These are phyloP conservation scores for Clavelina lepadiformis DNA, from an alignment of 23 tunicate species.

Conservation along the genomic window DNA sequence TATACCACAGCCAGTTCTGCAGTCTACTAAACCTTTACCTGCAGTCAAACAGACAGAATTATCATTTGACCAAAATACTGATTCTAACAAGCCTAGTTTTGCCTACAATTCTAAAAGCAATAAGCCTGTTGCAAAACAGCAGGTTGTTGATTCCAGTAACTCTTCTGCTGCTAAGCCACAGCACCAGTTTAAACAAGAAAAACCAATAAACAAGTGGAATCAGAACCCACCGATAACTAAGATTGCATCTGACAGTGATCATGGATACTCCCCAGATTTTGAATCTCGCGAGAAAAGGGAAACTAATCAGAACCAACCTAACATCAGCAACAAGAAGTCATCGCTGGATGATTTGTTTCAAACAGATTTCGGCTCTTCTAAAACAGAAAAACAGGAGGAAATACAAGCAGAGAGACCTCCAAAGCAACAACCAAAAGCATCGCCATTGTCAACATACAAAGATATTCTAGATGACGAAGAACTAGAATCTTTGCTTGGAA, in stretches of 20 bases:
- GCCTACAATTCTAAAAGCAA: neutral
- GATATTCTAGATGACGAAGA: constrained; percentile 67
- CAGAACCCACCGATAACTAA: constrained; percentile 16
- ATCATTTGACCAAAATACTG: neutral
- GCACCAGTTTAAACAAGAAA: neutral
- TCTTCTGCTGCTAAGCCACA: too few relatives aligned
- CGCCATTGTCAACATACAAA: constrained; percentile 52
- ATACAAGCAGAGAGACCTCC: too few relatives aligned
- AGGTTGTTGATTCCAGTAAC: neutral
- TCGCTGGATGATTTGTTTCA: too few relatives aligned
- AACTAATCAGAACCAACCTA: too few relatives aligned
- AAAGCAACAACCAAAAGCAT: constrained; percentile 35
- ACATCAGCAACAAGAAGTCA: too few relatives aligned
- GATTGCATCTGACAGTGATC: neutral
- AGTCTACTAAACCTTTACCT: neutral
- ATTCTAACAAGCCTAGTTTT: neutral
- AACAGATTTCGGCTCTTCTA: too few relatives aligned
- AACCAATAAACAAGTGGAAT: constrained; percentile 22
- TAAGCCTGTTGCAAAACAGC: neutral
- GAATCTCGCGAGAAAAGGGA: too few relatives aligned
- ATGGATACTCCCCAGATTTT: neutral
- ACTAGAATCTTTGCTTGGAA: constrained; percentile 43
- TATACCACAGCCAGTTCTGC: constrained; percentile 31
- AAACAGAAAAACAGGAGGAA: too few relatives aligned
- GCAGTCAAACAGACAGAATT: neutral